phyloP scores from a whole-genome alignment of 2,113 vertebrate species.

The human (Homo sapiens) region DNA sequence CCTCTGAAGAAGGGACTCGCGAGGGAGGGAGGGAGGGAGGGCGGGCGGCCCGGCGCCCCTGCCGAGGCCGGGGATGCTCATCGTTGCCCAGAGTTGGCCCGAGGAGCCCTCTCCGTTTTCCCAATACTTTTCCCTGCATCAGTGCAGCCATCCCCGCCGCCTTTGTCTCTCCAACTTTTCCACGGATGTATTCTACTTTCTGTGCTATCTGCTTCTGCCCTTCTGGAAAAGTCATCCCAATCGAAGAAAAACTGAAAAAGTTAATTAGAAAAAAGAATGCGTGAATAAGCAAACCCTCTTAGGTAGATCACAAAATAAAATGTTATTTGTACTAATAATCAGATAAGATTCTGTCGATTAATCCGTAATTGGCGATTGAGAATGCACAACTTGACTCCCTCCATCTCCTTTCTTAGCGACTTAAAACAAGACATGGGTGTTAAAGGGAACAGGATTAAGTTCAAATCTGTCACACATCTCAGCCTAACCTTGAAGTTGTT shows the following conservation, averaged over 20 bases:
- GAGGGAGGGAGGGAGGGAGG: background rate
- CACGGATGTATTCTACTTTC: too few species aligned
- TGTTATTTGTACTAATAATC: background rate
- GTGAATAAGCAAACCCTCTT: background rate
- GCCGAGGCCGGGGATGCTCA: background rate
- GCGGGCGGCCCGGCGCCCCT: background rate
- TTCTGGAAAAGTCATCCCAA: background rate
- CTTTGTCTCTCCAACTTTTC: background rate
- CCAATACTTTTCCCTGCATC: background rate
- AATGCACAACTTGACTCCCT: background rate
- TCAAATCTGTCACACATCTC: background rate
- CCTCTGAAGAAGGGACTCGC: fast-evolving
- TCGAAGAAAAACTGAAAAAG: background rate
- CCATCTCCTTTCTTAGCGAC: background rate
- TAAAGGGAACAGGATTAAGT: background rate
- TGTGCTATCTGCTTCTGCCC: background rate
- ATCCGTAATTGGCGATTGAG: background rate
- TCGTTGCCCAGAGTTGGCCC: fast-evolving
- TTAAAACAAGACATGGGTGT: background rate
- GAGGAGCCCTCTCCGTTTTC: background rate
- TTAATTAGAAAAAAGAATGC: background rate
- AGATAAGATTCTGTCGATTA: background rate
- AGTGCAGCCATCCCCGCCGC: fast-evolving
- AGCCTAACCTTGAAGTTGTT: constrained; percentile 2
- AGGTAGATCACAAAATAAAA: background rate